Base-by-base conservation (phyloP, 2,113 vertebrate genomes). In the Amphiprion percula region DNA sequence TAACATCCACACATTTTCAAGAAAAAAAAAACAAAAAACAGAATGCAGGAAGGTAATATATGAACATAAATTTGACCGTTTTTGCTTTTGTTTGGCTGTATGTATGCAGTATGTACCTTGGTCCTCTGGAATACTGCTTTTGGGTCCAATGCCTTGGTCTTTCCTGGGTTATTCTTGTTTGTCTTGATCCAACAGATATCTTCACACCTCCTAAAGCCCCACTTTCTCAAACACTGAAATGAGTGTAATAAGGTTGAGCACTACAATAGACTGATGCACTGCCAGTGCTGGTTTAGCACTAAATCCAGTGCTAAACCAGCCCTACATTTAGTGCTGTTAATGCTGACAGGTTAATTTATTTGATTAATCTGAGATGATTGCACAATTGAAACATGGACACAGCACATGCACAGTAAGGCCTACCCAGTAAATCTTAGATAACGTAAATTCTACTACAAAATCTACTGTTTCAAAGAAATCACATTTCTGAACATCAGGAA, bases 181-280 rank as follows among this genome's bases (percentile, higher is more conserved):
- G 98, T 99, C 93, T 99, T 99, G 93, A 99, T 99, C 98, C 98
- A 99, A 85, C 98, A 99, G 82, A 99, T 99, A 83, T 99, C 98
- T 91, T 99, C 98, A 80, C 97, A 99, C 74, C 98, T 94, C 90
- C 98, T 96, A 87, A 99, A 99, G 39, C 98, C 98, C 98, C 98
- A 99, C 66, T 99, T 99, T 70, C 97, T 96, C 33, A 99, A 94
- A 88, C 95, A 95, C 95, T 95, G 79, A 24, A 86, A 86, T 33
- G 1, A 24, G 4, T 19, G 5, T 21, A 55, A 67, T 58, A 24
- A 49, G 0, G 0, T 6, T 19, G 37, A 15, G 21, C 10, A 17
- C 49, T 58, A 67, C 37, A 44, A 12, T 15, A 44, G 8, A 28
- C 1, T 56, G 47, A 19, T 62, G 26, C 1, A 72, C 19, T 30